Base-by-base conservation (phyloP, 1,140 invertebrate genomes). In the Lepidurus couesii region DNA sequence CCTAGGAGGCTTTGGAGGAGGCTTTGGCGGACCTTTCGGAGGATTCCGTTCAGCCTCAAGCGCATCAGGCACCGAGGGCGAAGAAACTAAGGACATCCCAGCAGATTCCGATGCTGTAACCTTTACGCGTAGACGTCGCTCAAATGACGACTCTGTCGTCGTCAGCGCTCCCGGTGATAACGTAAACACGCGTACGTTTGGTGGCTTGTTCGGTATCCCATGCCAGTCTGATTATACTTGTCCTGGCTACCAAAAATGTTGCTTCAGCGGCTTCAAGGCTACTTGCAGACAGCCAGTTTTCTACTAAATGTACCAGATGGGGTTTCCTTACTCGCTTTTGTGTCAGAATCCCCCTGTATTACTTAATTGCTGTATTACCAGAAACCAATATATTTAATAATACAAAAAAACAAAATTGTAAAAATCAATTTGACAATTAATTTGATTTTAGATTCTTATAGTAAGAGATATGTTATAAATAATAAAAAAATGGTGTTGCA, bases 101-200 rank as follows among this genome's bases (percentile, higher is more conserved):
- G 13, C 16, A 7, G 53, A 65, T n/a, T 65, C 53, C 34, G 34
- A 4, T 34, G 34, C 34, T 21, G 53, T 65, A 21, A 65, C 53
- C 53, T 65, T 65, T 65, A 65, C 53, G 21, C 53, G 53, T 65
- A 65, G 21, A 21, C 53, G n/a, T 65, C 53, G 53, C 53, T 65
- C 53, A 9, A 65, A 65, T 16, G 53, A 65, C 53, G 53, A 65
- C 1, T 65, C 53, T 1, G 53, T 65, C 13, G 53, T 65, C 16
- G 53, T 65, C 53, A 16, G 13, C 21, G 53, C 53, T n/a, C 53
- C 53, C 53, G 53, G 53, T 65, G 53, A 65, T n/a, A 65, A 65
- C 21, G 53, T 65, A n/a, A 21, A 65, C 21, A 21, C 53, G 21
- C 53, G 53, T 16, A n/a, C 21, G 16, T n/a, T 65, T 21, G 53